Conservation (phyloP, 2,888 invertebrate genomes). For the Tetramorium bicarinatum region DNA sequence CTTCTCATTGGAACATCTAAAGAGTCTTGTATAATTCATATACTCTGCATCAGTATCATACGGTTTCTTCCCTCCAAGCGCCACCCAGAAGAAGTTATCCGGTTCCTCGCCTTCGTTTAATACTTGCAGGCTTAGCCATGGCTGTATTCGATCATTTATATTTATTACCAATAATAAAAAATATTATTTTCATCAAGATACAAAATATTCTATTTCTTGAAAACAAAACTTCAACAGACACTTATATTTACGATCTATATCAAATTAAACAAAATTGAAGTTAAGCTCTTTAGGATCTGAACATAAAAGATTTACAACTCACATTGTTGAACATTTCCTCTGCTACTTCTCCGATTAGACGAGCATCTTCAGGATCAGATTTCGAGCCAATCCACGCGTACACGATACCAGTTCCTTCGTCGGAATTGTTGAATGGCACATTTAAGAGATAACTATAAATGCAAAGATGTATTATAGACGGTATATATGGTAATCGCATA, state of each 20-base stretch:
- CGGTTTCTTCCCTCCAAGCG: slow-evolving; percentile 95
- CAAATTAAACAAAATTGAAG: neutral
- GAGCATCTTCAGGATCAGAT: slow-evolving; percentile 94
- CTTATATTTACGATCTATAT: neutral
- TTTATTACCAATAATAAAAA: slow-evolving; percentile 5
- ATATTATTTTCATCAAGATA: neutral
- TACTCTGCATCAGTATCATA: slow-evolving; percentile 96
- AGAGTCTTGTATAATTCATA: slow-evolving; percentile 97
- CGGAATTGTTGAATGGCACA: slow-evolving; percentile 94
- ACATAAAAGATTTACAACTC: slow-evolving; percentile 75
- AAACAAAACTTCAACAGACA: neutral
- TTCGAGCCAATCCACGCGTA: slow-evolving; percentile 98
- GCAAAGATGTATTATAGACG: neutral
- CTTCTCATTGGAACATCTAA: slow-evolving; percentile 99
- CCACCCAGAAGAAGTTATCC: slow-evolving; percentile 99
- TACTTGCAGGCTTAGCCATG: slow-evolving; percentile 90
- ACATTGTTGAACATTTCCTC: slow-evolving; percentile 97
- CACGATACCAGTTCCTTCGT: slow-evolving; percentile 95
- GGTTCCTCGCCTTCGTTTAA: slow-evolving; percentile 98
- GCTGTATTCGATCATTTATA: slow-evolving; percentile 78
- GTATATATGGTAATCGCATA: neutral
- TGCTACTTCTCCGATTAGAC: slow-evolving; percentile 96
- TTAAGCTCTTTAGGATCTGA: neutral
- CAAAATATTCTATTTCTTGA: neutral
- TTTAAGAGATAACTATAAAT: slow-evolving; percentile 94